Evolutionary conservation across 1,140 invertebrate species (phyloP).

Genomic region (Steinernema feltiae): DNA sequence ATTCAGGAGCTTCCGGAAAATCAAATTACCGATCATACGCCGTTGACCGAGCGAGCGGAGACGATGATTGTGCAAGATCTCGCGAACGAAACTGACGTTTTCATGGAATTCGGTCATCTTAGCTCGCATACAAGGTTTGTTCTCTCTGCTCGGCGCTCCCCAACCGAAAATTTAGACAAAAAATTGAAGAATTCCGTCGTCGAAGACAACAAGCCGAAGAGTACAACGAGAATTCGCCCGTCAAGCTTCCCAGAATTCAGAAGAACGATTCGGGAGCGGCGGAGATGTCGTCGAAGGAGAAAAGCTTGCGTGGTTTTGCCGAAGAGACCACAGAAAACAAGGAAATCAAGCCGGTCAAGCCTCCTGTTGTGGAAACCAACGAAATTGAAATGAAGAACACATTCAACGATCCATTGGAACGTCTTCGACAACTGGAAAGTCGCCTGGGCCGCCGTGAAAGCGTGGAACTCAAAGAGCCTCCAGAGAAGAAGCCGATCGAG

Average conservation of each 20-base stretch:
- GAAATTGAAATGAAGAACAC: constrained; percentile 25
- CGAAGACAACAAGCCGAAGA: constrained; percentile 57
- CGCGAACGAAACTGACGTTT: constrained; percentile 57
- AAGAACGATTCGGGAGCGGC: constrained; percentile 26
- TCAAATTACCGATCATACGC: constrained; percentile 56
- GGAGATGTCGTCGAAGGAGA: constrained; percentile 48
- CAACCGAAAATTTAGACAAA: constrained; percentile 26
- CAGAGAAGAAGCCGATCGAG: constrained; percentile 5
- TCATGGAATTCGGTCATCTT: constrained; percentile 58
- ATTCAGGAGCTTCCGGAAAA: constrained; percentile 57
- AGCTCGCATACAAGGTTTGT: constrained; percentile 37
- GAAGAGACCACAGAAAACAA: constrained; percentile 16
- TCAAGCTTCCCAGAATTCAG: constrained; percentile 52
- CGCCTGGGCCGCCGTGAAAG: constrained; percentile 32
- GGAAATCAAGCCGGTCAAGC: too few relatives aligned
- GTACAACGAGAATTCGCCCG: constrained; percentile 57
- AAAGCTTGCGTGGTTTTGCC: constrained; percentile 41
- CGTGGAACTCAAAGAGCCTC: background rate
- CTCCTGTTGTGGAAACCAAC: too few relatives aligned
- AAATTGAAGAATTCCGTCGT: constrained; percentile 53
- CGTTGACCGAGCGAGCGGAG: constrained; percentile 53
- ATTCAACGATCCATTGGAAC: constrained; percentile 54
- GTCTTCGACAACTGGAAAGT: constrained; percentile 50
- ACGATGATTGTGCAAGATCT: constrained; percentile 58
- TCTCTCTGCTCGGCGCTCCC: background rate